Conservation (phyloP, 2,888 invertebrate species). For the Stramonita haemastoma region DNA sequence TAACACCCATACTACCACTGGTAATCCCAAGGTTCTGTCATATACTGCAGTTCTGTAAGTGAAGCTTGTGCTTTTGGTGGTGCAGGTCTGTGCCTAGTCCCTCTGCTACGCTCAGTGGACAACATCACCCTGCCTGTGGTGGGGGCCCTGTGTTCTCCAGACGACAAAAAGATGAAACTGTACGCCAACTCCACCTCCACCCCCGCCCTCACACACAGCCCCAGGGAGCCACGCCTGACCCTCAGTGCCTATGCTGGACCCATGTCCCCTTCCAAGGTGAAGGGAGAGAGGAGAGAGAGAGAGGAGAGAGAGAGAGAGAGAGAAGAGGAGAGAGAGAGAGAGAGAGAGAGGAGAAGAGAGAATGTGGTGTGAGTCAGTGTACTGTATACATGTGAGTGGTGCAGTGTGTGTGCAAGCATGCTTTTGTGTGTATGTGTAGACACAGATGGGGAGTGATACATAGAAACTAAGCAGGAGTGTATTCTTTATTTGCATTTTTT, state of each 20-base stretch:
- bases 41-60: no score
- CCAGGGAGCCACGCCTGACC: constrained; percentile 62
- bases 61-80: background rate
- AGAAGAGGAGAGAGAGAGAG: background rate
- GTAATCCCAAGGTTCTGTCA: no score
- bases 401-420: background rate
- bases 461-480: no score
- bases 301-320: background rate
- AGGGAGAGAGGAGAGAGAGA: background rate
- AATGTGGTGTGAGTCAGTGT: background rate
- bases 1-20: no score
- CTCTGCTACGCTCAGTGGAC: constrained; percentile 89
- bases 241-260: constrained; percentile 91
- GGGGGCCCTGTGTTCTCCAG: constrained; percentile 82
- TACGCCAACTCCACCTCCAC: background rate
- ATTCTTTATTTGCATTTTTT: no score
- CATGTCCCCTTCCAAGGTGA: constrained; percentile 83
- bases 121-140: constrained; percentile 86
- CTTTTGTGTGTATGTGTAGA: background rate
- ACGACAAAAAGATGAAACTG: constrained; percentile 40
- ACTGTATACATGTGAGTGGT: background rate
- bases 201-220: constrained; percentile 49
- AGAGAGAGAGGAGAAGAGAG: background rate
- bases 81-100: constrained; percentile 89
- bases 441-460: no score